phyloP scores from a whole-genome alignment of 2,797 vertebrate species.

The Molossus molossus region DNA sequence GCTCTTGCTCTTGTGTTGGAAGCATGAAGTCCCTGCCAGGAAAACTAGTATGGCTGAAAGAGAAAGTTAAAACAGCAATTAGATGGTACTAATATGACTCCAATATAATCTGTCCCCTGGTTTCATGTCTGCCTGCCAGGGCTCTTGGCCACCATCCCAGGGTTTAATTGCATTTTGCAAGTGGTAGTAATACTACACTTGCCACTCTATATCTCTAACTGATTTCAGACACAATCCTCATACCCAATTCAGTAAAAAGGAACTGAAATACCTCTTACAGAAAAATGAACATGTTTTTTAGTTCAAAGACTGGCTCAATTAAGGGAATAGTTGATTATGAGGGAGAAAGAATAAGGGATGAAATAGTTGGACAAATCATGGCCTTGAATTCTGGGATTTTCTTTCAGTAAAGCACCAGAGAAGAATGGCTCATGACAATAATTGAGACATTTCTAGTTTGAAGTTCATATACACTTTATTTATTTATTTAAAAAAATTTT shows the following conservation, averaged over 20 bases:
- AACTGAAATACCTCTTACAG: conserved; percentile 56
- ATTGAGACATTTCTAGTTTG: background rate
- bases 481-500: too few relatives aligned
- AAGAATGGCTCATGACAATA: background rate
- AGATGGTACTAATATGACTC: conserved; percentile 68
- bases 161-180: conserved; percentile 78
- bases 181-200: conserved; percentile 42
- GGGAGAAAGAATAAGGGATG: background rate
- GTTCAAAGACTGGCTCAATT: conserved; percentile 67
- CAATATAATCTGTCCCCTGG: conserved; percentile 33
- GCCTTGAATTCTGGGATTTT: background rate
- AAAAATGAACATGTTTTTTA: conserved; percentile 38
- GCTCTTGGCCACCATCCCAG: conserved; percentile 76
- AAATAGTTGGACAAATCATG: background rate
- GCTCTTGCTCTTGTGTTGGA: conserved; percentile 62
- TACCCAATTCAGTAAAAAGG: conserved; percentile 55
- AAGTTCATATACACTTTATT: conserved; percentile 2
- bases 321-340: background rate
- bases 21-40: conserved; percentile 52
- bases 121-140: conserved; percentile 76
- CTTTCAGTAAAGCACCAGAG: background rate
- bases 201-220: conserved; percentile 40
- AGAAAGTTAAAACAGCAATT: conserved; percentile 76
- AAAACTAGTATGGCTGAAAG: conserved; percentile 46
- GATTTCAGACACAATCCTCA: conserved; percentile 63